phyloP scores from a whole-genome alignment of 2,888 invertebrate genomes.

The Galeruca laticollis region DNA sequence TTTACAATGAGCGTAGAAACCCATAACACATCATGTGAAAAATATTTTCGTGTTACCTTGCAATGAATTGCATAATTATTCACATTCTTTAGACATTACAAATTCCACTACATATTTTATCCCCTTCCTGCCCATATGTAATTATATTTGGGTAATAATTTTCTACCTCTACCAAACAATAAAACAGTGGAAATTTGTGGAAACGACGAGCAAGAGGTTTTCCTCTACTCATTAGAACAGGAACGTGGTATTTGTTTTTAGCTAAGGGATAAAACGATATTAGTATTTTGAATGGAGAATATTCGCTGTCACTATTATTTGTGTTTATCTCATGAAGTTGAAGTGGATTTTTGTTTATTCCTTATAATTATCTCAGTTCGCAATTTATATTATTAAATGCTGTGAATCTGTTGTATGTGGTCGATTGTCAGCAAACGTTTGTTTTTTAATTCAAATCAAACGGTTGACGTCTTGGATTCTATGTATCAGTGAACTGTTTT shows the following conservation, averaged over 20 bases:
- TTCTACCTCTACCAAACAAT: background rate
- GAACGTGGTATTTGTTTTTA: background rate
- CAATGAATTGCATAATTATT: background rate
- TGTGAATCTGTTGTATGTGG: too few relatives aligned
- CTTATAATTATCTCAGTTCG: too few relatives aligned
- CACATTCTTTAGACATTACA: background rate
- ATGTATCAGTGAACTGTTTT: too few relatives aligned
- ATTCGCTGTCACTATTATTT: too few relatives aligned
- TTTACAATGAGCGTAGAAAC: background rate
- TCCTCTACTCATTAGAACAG: background rate
- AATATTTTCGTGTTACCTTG: background rate
- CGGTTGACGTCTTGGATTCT: too few relatives aligned
- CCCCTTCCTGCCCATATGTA: background rate
- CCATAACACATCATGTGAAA: background rate
- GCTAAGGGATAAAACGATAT: too few relatives aligned
- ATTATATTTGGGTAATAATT: background rate
- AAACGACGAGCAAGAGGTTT: background rate
- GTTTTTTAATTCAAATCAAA: too few relatives aligned
- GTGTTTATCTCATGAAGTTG: too few relatives aligned
- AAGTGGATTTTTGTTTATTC: too few relatives aligned
- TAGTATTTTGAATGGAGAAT: too few relatives aligned
- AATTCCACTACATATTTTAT: background rate
- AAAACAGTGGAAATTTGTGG: background rate
- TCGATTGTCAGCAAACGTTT: too few relatives aligned
- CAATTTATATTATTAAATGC: too few relatives aligned